Percentiles rank a stretch among this genome's conserved stretches.
Conservation (phyloP, 2,113 vertebrate genomes). For the Melanotaenia duboulayi region DNA sequence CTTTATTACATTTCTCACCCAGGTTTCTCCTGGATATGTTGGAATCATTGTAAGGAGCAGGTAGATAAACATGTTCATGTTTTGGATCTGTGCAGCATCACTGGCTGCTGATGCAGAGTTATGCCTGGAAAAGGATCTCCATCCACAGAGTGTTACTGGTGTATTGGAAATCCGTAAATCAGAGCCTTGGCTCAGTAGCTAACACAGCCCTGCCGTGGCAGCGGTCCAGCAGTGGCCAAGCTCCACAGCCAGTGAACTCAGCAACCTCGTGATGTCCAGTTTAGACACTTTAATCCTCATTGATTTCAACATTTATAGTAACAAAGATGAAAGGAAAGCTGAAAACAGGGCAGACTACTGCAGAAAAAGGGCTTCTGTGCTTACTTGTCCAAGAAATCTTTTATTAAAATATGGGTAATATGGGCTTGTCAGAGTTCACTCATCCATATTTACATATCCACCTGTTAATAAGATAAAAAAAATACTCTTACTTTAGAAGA, state of each 20-base stretch:
- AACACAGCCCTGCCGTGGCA: slow-evolving; percentile 32
- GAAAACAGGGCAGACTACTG: slow-evolving; percentile 2
- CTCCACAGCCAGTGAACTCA: slow-evolving; percentile 18
- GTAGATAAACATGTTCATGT: neutral
- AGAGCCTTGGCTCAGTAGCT: slow-evolving; percentile 23
- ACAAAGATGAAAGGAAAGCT: slow-evolving; percentile 4
- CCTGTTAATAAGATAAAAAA: no score
- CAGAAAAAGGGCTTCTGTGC: neutral
- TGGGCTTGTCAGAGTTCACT: no score
- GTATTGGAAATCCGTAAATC: slow-evolving; percentile 59
- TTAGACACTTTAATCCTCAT: slow-evolving; percentile 44
- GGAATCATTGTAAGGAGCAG: no score
- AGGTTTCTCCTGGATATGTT: no score
- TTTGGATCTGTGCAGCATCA: neutral
- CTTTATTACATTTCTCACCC: no score
- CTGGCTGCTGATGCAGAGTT: slow-evolving; percentile 42
- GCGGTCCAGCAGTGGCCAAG: slow-evolving; percentile 21
- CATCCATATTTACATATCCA: no score
- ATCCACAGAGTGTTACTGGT: slow-evolving; percentile 1
- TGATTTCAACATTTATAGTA: slow-evolving; percentile 27
- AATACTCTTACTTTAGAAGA: no score
- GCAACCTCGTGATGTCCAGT: slow-evolving; percentile 18
- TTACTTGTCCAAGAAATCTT: slow-evolving; percentile 13
- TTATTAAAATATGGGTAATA: no score
- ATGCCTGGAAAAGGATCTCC: slow-evolving; percentile 13